Conservation (phyloP, 2,113 vertebrate genomes). For the Suricata suricatta region DNA sequence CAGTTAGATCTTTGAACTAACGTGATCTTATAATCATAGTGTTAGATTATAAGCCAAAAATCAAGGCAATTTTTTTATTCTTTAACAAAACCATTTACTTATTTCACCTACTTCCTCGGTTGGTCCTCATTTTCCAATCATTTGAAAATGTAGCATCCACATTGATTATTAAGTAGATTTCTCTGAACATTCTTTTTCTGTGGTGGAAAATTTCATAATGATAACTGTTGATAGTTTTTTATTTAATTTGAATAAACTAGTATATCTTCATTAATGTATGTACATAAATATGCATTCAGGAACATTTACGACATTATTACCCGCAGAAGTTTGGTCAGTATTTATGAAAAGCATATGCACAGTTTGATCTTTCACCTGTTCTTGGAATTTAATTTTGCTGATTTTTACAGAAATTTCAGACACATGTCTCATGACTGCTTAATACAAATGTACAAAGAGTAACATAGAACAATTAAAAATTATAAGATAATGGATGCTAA, state of each 20-base stretch:
- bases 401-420: slow-evolving; percentile 44
- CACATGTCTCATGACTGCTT: not conserved
- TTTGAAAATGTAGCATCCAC: not conserved
- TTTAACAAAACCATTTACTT: not conserved
- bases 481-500: not conserved
- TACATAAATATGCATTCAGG: not conserved
- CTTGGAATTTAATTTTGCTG: not conserved
- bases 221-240: not conserved
- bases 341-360: not conserved
- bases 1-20: slow-evolving; percentile 24
- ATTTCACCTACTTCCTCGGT: not conserved
- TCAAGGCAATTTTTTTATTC: not conserved
- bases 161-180: not conserved
- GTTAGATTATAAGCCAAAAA: slow-evolving; percentile 26
- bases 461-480: not conserved
- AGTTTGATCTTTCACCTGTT: not conserved
- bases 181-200: not conserved
- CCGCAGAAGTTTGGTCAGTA: not conserved
- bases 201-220: not conserved
- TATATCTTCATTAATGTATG: not conserved
- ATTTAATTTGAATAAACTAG: not conserved
- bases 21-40: not conserved
- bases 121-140: not conserved
- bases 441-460: not conserved
- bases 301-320: not conserved